phyloP scores from a whole-genome alignment of 1,140 invertebrate species.

The Wiebesia pumilae region DNA sequence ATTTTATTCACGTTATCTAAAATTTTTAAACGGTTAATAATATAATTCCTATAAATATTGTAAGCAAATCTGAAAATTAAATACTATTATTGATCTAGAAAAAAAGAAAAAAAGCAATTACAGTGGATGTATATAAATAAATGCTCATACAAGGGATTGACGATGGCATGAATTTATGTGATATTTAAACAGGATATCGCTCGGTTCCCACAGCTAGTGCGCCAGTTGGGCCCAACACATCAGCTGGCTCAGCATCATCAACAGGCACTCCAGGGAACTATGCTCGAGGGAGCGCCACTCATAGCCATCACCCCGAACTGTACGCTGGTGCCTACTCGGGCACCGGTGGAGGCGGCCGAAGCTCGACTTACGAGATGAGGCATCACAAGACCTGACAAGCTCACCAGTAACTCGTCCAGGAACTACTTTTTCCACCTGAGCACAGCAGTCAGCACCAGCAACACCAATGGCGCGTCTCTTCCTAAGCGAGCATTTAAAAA shows the following conservation, averaged over 20 bases:
- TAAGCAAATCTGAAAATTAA: background rate
- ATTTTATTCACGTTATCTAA: too few relatives aligned
- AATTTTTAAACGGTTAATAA: too few relatives aligned
- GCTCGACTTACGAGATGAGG: slow-evolving; percentile 76
- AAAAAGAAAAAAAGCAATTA: background rate
- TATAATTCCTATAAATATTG: too few relatives aligned
- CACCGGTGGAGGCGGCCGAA: slow-evolving; percentile 73
- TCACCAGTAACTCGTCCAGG: slow-evolving; percentile 9
- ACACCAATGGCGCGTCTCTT: background rate
- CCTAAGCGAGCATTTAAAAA: background rate
- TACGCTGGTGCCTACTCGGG: slow-evolving; percentile 81
- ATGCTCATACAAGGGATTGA: slow-evolving; percentile 8
- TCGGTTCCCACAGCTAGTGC: slow-evolving; percentile 79
- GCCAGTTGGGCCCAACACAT: slow-evolving; percentile 77
- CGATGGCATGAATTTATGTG: slow-evolving; percentile 50
- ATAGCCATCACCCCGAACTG: slow-evolving; percentile 75
- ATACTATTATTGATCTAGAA: background rate
- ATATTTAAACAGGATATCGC: slow-evolving; percentile 74
- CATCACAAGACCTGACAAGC: slow-evolving; percentile 77
- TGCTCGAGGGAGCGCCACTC: slow-evolving; percentile 77
- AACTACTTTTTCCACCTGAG: slow-evolving; percentile 23
- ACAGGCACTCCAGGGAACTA: slow-evolving; percentile 64
- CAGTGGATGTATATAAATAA: background rate
- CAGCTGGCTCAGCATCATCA: background rate
- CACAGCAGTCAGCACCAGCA: background rate